phyloP scores from a whole-genome alignment of 2,888 invertebrate genomes.

The Drosophila niveifrons region DNA sequence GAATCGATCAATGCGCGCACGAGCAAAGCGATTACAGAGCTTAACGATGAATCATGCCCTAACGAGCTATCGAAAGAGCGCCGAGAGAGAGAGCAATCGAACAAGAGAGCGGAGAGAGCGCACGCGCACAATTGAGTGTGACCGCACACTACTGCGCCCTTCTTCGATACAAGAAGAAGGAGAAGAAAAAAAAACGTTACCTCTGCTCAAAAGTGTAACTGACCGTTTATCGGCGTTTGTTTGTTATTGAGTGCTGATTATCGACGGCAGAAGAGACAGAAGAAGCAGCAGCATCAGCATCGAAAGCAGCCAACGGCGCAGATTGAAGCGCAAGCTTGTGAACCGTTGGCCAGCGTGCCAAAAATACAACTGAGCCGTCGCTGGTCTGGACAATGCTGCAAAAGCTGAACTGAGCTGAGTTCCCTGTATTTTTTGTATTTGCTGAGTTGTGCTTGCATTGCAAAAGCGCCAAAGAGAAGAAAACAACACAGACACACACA shows the following conservation, averaged over 20 bases:
- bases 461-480: constrained; percentile 55
- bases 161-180: constrained; percentile 12
- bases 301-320: constrained; percentile 51
- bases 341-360: constrained; percentile 79
- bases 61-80: constrained; percentile 41
- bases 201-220: constrained; percentile 10
- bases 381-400: constrained; percentile 37
- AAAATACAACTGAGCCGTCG: constrained; percentile 67
- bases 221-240: constrained; percentile 40
- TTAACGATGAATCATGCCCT: constrained; percentile 69
- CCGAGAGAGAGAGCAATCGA: neutral
- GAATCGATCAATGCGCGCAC: constrained; percentile 77
- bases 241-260: constrained; percentile 24
- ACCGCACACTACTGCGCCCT: constrained; percentile 27
- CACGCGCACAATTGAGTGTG: constrained; percentile 16
- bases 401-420: constrained; percentile 13
- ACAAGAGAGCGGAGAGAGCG: constrained; percentile 3
- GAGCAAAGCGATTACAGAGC: constrained; percentile 75
- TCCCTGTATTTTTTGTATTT: constrained; percentile 20
- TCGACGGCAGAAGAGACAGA: neutral
- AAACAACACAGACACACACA: constrained; percentile 18
- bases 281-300: constrained; percentile 22
- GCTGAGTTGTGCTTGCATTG: constrained; percentile 53
- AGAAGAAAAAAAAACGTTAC: neutral
- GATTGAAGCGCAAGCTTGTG: constrained; percentile 59